Evolutionary conservation across 2,888 invertebrate species (phyloP).

Genomic region (Pantelozetes paolii): DNA sequence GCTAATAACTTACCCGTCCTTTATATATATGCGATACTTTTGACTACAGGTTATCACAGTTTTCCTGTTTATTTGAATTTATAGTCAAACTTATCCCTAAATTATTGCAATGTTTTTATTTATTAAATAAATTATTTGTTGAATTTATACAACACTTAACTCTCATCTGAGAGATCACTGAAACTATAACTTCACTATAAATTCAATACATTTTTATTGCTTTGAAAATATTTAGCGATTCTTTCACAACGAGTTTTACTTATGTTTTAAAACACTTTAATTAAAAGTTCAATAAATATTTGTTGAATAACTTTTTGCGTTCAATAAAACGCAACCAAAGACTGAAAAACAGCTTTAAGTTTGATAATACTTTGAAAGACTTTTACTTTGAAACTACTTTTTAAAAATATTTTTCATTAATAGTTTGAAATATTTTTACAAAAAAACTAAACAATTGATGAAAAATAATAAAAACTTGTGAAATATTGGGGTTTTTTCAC

Average conservation of each 20-base stretch:
- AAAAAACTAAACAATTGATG: too few species aligned
- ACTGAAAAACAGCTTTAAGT: background rate
- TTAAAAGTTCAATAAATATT: background rate
- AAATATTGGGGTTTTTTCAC: slow-evolving; percentile 9
- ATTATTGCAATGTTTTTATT: background rate
- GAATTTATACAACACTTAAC: slow-evolving; percentile 1
- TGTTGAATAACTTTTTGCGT: background rate
- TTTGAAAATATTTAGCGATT: background rate
- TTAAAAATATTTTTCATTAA: too few species aligned
- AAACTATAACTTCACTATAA: background rate
- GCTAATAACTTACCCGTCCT: slow-evolving; percentile 3
- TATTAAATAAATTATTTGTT: slow-evolving; percentile 6
- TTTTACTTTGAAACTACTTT: background rate
- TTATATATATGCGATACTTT: background rate
- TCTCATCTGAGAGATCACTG: background rate
- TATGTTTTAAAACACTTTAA: background rate
- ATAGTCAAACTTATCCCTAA: background rate
- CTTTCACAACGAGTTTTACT: background rate
- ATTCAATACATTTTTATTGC: background rate
- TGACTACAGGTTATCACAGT: slow-evolving; percentile 13
- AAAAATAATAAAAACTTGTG: background rate
- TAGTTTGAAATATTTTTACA: too few species aligned
- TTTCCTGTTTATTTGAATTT: slow-evolving; percentile 12
- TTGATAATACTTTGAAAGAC: too few species aligned
- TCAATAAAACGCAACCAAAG: too few species aligned